Evolutionary conservation across 1,140 invertebrate genomes (phyloP), one percentile per base, ranked within the genome.

Genomic region (Goniozus legneri): DNA sequence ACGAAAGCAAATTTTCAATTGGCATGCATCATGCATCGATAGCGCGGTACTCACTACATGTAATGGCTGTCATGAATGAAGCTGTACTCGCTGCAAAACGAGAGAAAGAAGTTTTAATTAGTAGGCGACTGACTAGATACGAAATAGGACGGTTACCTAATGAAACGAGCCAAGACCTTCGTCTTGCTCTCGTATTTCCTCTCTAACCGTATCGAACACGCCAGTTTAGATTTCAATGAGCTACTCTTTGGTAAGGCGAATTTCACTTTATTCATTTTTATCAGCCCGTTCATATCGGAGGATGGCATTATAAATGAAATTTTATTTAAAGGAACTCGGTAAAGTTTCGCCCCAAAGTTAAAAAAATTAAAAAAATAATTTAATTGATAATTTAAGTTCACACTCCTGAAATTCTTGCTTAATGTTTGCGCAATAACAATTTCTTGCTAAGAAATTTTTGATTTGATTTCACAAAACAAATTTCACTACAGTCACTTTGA

Each of bases 31-130:
- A 47, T 53, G 54, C 54, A 47, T 30, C 51, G 49, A 49, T 47
- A 50, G 24, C 32, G 53, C 44, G 46, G 62, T 76, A 76, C 73
- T 76, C 72, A 76, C 73, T 74, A 74, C 67, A 75, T 72, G 44
- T 76, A 72, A 59, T 77, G 71, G 68, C 75, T 76, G 73, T 78
- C 76, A 61, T 78, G 75, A 67, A 77, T 72, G 63, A 76, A 74
- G 66, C 75, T 76, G 70, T 73, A 75, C 44, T 70, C 60, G 60
- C 76, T 78, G 73, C 30, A 70, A 75, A 65, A 57, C 8, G 16
- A 38, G 3, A 38, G 19, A n/a, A n/a, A n/a, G n/a, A n/a, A n/a
- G n/a, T n/a, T n/a, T n/a, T n/a, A n/a, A n/a, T n/a, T n/a, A n/a
- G n/a, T n/a, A n/a, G n/a, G n/a, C n/a, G n/a, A n/a, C n/a, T n/a